A percentile compares a stretch with the other conserved stretches of the same genome.
These are phyloP conservation scores for Heterochromis multidens DNA, from an alignment of 2,113 vertebrate genomes.

Conservation along the genomic window DNA sequence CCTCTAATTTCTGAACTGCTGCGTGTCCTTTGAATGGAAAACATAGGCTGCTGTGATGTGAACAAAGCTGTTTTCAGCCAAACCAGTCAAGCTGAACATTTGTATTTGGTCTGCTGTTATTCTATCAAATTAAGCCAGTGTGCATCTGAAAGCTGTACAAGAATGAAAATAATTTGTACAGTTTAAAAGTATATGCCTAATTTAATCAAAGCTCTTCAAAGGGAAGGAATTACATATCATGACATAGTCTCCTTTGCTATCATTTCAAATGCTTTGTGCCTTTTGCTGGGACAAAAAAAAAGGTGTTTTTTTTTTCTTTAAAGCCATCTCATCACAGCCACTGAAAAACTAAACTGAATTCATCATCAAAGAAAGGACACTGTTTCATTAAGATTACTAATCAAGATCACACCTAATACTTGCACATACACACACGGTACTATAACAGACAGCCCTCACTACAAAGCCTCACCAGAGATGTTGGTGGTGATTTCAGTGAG, in stretches of 20 bases:
- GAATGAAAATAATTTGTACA: conserved; percentile 10
- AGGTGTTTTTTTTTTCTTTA: neutral
- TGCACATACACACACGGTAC: neutral
- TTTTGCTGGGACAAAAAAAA: neutral
- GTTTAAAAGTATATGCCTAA: conserved; percentile 2
- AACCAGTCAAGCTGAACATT: conserved; percentile 10
- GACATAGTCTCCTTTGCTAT: neutral
- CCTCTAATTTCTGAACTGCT: neutral
- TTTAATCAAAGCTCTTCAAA: conserved; percentile 22
- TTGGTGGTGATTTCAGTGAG: conserved; percentile 97
- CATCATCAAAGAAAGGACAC: neutral
- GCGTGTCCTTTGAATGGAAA: neutral
- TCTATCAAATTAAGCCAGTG: neutral
- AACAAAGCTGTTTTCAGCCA: conserved; percentile 20
- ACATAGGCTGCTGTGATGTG: neutral
- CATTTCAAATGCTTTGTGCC: neutral
- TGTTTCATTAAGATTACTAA: neutral
- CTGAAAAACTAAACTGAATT: neutral
- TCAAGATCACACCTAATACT: neutral
- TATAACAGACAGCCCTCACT: neutral
- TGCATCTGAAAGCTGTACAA: neutral
- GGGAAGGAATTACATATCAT: neutral
- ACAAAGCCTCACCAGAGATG: conserved; percentile 82
- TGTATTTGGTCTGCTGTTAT: neutral
- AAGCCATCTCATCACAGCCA: neutral